Evolutionary conservation across 2,888 invertebrate genomes (phyloP).

Genomic region (Tipula confusa): DNA sequence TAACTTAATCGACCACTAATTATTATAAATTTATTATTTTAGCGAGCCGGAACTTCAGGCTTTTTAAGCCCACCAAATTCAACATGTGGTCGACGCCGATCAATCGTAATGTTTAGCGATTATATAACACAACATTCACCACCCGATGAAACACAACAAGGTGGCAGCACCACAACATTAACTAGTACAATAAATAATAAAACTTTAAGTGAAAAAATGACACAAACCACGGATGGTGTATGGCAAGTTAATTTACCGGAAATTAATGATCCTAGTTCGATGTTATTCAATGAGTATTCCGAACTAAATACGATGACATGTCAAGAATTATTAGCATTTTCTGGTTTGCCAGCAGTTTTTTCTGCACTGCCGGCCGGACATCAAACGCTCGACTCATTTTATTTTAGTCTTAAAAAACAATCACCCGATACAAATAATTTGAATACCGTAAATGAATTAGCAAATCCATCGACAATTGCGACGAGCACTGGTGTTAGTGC

Average conservation of each 20-base stretch:
- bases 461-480: conserved; percentile 35
- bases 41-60: conserved; percentile 57
- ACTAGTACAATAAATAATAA: conserved; percentile 54
- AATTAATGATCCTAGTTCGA: conserved; percentile 47
- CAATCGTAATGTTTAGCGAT: conserved; percentile 87
- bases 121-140: conserved; percentile 70
- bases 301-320: conserved; percentile 59
- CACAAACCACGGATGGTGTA: conserved; percentile 74
- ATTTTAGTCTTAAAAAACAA: conserved; percentile 51
- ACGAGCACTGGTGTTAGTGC: conserved; percentile 32
- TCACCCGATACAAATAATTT: conserved; percentile 46
- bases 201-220: conserved; percentile 84
- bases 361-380: conserved; percentile 87
- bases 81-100: conserved; percentile 59
- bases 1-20: no score
- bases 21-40: not conserved
- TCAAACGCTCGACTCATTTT: conserved; percentile 75
- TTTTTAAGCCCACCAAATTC: conserved; percentile 68
- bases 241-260: conserved; percentile 56
- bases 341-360: conserved; percentile 71
- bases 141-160: conserved; percentile 44
- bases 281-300: conserved; percentile 52
- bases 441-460: conserved; percentile 51
- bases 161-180: conserved; percentile 31
- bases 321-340: conserved; percentile 85